A percentile compares a stretch with the other conserved stretches of the same genome.
These are phyloP conservation scores for Brachionus rubens DNA, from an alignment of 1,140 invertebrate genomes.

Conservation along the genomic window DNA sequence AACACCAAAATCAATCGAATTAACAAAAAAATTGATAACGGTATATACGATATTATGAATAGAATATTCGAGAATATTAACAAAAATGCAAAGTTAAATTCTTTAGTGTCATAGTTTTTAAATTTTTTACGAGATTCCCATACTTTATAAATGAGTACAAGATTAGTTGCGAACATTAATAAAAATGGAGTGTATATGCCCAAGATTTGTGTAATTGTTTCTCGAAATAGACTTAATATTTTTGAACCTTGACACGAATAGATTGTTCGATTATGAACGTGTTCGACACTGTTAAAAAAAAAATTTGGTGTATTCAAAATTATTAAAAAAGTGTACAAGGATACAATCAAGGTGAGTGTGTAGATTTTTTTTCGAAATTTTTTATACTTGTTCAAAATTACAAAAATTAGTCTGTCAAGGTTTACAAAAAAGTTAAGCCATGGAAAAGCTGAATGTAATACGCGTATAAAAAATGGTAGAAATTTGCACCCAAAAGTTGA, in stretches of 20 bases:
- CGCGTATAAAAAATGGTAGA: neutral
- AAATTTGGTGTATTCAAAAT: neutral
- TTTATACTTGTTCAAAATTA: neutral
- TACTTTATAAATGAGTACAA: neutral
- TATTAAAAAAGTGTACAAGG: neutral
- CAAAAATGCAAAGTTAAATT: neutral
- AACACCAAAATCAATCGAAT: neutral
- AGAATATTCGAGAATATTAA: neutral
- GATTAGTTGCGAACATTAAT: neutral
- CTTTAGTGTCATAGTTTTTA: neutral
- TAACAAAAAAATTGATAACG: conserved; percentile 14
- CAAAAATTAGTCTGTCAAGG: neutral
- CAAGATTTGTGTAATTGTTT: neutral
- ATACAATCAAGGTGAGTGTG: neutral
- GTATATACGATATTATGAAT: neutral
- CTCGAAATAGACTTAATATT: neutral
- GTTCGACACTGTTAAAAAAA: neutral
- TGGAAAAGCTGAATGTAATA: neutral
- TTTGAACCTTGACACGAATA: neutral
- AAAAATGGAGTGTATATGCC: conserved; percentile 6
- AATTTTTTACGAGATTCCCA: neutral
- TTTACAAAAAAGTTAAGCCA: neutral
- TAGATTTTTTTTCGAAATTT: neutral
- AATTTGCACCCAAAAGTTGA: neutral
- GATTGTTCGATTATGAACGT: neutral